Evolutionary conservation across 2,888 invertebrate species (phyloP).

Genomic region (Tetropium fuscum): DNA sequence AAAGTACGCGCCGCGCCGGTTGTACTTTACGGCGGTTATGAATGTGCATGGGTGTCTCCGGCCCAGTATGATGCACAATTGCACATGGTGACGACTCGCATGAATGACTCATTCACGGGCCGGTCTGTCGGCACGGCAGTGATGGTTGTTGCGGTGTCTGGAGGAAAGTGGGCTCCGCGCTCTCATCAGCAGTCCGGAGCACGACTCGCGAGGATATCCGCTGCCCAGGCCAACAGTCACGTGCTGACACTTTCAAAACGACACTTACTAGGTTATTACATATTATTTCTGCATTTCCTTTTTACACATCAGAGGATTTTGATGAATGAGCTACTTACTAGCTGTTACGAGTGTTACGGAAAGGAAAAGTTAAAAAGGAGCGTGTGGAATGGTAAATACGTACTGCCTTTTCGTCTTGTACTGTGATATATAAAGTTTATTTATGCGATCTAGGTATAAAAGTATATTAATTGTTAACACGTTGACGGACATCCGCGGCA

Average conservation of each 20-base stretch:
- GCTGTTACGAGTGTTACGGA: no score
- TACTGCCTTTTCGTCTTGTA: no score
- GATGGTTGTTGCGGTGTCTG: constrained; percentile 15
- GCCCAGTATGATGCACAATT: constrained; percentile 2
- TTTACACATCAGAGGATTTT: constrained; percentile 10
- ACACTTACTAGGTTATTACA: constrained; percentile 23
- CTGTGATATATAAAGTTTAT: no score
- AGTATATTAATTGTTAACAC: no score
- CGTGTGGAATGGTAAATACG: no score
- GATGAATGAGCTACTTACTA: no score
- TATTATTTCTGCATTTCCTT: constrained; percentile 19
- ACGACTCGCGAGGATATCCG: constrained; percentile 58
- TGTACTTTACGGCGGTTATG: constrained; percentile 8
- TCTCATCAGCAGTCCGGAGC: constrained; percentile 58
- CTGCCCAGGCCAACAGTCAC: constrained; percentile 46
- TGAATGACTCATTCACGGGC: constrained; percentile 26
- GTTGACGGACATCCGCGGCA: no score
- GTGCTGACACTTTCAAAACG: constrained; percentile 28
- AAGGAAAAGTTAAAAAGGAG: no score
- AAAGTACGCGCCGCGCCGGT: constrained; percentile 19
- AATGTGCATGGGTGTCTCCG: constrained; percentile 29
- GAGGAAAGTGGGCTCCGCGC: constrained; percentile 44
- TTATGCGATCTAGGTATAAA: no score
- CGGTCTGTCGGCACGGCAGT: constrained; percentile 7
- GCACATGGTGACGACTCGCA: constrained; percentile 8